These are phyloP conservation scores for Brachionus rubens DNA, from an alignment of 1,140 invertebrate genomes.

Conservation along the genomic window DNA sequence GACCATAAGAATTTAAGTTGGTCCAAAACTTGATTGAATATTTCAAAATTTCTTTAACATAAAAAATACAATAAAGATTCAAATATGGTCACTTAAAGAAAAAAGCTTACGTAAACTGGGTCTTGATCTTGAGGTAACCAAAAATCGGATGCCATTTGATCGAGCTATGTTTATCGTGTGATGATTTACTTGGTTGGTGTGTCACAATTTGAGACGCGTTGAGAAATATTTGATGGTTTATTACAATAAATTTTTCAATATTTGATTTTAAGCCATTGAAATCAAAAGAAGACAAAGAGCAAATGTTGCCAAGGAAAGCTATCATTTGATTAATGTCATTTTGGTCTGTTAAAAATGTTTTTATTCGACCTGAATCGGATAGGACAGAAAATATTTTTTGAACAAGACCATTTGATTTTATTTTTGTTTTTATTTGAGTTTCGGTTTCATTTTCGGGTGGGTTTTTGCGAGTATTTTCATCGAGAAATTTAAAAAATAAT, in stretches of 20 bases:
- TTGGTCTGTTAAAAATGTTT: neutral
- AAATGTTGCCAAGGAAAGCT: slow-evolving; percentile 21
- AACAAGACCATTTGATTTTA: neutral
- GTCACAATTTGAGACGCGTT: neutral
- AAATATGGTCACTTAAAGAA: neutral
- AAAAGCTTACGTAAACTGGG: neutral
- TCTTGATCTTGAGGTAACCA: slow-evolving; percentile 24
- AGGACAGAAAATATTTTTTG: neutral
- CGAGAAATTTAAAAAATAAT: neutral
- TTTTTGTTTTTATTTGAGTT: neutral
- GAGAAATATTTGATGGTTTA: slow-evolving; percentile 33
- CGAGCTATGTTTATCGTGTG: neutral
- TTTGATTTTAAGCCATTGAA: slow-evolving; percentile 10
- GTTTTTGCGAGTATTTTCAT: neutral
- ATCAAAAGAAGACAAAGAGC: neutral
- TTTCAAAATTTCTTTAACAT: slow-evolving; percentile 9
- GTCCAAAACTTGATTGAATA: slow-evolving; percentile 7
- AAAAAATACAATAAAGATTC: neutral
- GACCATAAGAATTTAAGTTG: slow-evolving; percentile 46
- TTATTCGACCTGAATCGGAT: neutral
- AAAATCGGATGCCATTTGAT: slow-evolving; percentile 44
- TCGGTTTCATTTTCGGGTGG: neutral
- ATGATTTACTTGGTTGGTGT: neutral
- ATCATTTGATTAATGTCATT: slow-evolving; percentile 31
- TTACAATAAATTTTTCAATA: slow-evolving; percentile 25